A percentile compares a stretch with the other conserved stretches of the same genome.
phyloP scores from a whole-genome alignment of 2,888 invertebrate species.

The Mactromeris polynyma region DNA sequence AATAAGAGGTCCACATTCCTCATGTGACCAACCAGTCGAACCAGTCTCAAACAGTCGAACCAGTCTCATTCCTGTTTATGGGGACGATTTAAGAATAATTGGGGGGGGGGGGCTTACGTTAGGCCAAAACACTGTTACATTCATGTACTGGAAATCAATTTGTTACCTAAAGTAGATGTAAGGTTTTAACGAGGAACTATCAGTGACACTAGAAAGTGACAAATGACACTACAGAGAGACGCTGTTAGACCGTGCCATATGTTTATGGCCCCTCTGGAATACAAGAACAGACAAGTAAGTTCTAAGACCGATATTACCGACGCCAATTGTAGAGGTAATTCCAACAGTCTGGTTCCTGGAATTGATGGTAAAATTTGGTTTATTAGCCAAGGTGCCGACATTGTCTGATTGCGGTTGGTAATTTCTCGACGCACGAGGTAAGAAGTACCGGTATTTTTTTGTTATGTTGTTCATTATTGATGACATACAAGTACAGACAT shows the following conservation, averaged over 20 bases:
- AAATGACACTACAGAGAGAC: background rate
- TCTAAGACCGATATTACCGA: background rate
- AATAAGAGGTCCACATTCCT: too few relatives aligned
- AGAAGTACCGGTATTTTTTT: background rate
- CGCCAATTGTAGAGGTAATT: background rate
- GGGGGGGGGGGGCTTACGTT: too few relatives aligned
- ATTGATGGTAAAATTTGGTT: slow-evolving; percentile 2
- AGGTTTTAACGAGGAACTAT: background rate
- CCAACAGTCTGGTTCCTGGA: background rate
- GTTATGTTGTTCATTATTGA: background rate
- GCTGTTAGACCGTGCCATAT: background rate
- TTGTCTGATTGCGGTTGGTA: background rate
- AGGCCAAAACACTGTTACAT: too few relatives aligned
- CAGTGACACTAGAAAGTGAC: background rate
- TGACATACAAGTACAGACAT: background rate
- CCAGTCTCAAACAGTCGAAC: too few relatives aligned
- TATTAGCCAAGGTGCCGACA: background rate
- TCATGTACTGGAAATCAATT: too few relatives aligned
- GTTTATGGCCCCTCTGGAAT: background rate
- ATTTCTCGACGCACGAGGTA: background rate
- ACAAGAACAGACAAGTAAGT: background rate
- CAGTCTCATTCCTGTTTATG: too few relatives aligned
- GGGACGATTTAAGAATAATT: too few relatives aligned
- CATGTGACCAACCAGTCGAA: too few relatives aligned
- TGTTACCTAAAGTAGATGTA: background rate